Conservation (phyloP, 2,797 vertebrate genomes). For the Lagocephalus sceleratus region DNA sequence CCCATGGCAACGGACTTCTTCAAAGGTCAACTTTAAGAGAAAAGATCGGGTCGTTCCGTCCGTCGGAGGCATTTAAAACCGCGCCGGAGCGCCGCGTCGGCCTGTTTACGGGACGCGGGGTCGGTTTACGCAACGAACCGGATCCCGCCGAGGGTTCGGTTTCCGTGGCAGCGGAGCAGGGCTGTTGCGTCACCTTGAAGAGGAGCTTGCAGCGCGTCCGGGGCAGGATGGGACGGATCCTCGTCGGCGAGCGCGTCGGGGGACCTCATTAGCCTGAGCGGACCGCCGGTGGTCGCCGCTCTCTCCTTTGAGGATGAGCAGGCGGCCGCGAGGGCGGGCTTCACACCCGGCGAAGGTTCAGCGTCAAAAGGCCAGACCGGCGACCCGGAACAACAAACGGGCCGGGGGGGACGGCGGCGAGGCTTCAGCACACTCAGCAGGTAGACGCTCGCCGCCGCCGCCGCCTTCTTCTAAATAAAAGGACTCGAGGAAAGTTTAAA, state of each 20-base stretch:
- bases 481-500: no score
- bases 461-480: no score
- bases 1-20: conserved; percentile 6
- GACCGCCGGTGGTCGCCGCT: conserved; percentile 34
- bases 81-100: neutral
- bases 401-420: conserved; percentile 35
- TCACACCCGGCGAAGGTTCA: conserved; percentile 24
- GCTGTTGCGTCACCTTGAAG: conserved; percentile 51
- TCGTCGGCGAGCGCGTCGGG: conserved; percentile 36
- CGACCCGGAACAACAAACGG: conserved; percentile 37
- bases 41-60: neutral
- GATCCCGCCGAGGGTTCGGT: no score
- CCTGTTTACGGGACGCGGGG: no score
- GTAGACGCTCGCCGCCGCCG: conserved; percentile 20
- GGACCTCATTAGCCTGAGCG: conserved; percentile 71
- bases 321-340: conserved; percentile 32
- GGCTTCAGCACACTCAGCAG: conserved; percentile 25
- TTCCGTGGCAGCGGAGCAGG: conserved; percentile 16
- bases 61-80: neutral
- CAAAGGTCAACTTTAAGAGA: conserved; percentile 33
- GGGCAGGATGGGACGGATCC: conserved; percentile 30
- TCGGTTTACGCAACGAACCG: no score
- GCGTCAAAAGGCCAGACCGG: conserved; percentile 41
- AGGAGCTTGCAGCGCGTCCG: conserved; percentile 45
- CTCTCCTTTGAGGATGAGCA: conserved; percentile 44